These are phyloP conservation scores for Pheucticus melanocephalus DNA, from an alignment of 2,113 vertebrate genomes.

Conservation along the genomic window DNA sequence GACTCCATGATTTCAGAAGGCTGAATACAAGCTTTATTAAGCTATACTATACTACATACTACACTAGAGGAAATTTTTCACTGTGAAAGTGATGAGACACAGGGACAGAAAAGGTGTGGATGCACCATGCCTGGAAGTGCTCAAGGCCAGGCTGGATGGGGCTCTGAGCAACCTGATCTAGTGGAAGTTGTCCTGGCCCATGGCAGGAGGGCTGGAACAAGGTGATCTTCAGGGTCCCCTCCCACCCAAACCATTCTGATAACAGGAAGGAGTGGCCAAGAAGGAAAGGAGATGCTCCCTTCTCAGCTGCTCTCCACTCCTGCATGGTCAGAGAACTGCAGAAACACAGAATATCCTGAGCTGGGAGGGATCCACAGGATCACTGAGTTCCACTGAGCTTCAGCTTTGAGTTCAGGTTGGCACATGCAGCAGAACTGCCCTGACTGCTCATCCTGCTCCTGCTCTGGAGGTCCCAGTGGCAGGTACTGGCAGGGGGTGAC, in stretches of 20 bases:
- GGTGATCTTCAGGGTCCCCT: background rate
- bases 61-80: background rate
- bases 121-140: background rate
- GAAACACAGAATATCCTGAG: background rate
- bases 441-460: fast-evolving
- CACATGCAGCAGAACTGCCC: fast-evolving
- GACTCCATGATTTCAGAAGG: no score
- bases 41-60: no score
- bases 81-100: background rate
- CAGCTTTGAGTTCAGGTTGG: fast-evolving
- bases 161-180: background rate
- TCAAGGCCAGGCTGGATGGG: background rate
- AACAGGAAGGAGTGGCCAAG: background rate
- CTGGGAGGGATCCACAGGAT: background rate
- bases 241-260: background rate
- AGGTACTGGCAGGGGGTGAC: background rate
- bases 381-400: background rate
- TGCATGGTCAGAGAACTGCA: fast-evolving
- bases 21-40: no score
- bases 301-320: background rate
- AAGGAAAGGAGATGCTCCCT: background rate
- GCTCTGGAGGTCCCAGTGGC: background rate
- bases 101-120: background rate
- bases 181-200: background rate
- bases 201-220: background rate